A percentile compares a stretch with the other conserved stretches of the same genome.
Conservation (phyloP, 2,113 vertebrate genomes). For the Pipra filicauda region DNA sequence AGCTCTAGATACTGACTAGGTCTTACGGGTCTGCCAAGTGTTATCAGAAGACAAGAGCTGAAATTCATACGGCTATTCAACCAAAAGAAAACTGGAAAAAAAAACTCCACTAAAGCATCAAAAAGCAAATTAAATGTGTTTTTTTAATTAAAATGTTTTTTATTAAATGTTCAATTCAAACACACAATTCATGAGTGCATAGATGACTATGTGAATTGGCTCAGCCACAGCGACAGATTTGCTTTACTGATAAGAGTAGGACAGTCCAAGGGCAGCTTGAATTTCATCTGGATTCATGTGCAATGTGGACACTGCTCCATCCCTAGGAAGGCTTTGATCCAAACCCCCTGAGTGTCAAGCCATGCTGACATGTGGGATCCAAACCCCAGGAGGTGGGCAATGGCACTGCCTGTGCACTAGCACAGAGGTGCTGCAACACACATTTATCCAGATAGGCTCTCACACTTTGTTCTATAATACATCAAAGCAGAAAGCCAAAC, state of each 20-base stretch:
- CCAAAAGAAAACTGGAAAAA: background rate
- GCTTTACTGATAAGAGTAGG: background rate
- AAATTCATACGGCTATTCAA: background rate
- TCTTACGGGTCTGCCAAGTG: background rate
- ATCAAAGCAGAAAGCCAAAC: background rate
- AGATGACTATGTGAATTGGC: background rate
- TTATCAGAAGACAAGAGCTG: background rate
- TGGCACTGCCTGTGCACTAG: accelerated
- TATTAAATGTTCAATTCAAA: background rate
- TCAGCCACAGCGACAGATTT: background rate
- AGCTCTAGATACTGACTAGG: background rate
- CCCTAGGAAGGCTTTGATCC: background rate
- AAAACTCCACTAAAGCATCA: background rate
- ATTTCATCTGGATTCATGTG: background rate
- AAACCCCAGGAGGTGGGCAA: background rate
- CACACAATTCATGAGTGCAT: background rate
- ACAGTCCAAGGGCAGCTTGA: background rate
- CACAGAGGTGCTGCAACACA: background rate
- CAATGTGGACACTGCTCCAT: background rate
- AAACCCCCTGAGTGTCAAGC: background rate
- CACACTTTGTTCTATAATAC: background rate
- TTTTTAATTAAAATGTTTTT: too few relatives aligned
- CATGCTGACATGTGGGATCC: background rate
- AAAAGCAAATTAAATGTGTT: background rate
- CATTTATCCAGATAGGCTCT: background rate